Evolutionary conservation across 53 echinoderm and acorn worm genomes (phyloP).

Genomic region (Temnopleurus reevesii): DNA sequence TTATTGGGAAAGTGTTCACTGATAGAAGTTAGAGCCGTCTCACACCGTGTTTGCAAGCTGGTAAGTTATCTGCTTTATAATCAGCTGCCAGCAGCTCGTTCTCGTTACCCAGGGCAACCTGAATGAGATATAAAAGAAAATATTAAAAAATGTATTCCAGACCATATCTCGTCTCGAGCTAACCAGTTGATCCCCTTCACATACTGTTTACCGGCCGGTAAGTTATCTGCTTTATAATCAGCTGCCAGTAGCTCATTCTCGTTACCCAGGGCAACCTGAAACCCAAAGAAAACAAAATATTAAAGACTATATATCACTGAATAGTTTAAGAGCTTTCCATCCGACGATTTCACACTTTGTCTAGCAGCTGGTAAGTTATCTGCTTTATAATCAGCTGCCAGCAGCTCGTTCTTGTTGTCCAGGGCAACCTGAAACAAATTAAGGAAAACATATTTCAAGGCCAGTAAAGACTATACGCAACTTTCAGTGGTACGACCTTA

Average conservation of each 20-base stretch:
- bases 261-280: slow-evolving; percentile 87
- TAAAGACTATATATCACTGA: too few relatives aligned
- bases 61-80: slow-evolving; percentile 80
- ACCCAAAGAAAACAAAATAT: too few relatives aligned
- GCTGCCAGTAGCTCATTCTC: slow-evolving; percentile 84
- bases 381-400: slow-evolving; percentile 88
- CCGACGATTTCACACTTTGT: slow-evolving; percentile 84
- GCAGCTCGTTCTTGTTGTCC: slow-evolving; percentile 74
- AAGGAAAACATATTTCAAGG: too few relatives aligned
- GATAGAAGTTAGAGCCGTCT: slow-evolving; percentile 84
- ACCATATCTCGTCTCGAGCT: too few relatives aligned
- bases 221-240: slow-evolving; percentile 80
- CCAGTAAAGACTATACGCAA: too few relatives aligned
- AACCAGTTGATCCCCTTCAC: slow-evolving; percentile 79
- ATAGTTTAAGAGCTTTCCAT: slow-evolving; percentile 31
- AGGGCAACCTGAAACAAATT: slow-evolving; percentile 95
- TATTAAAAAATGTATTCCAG: too few relatives aligned
- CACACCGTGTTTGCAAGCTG: slow-evolving; percentile 85
- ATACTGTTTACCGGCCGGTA: slow-evolving; percentile 85
- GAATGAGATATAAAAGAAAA: too few relatives aligned
- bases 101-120: slow-evolving; percentile 84
- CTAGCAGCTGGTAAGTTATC: slow-evolving; percentile 80
- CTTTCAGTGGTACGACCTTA: too few relatives aligned
- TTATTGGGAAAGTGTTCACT: too few relatives aligned
- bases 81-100: slow-evolving; percentile 91